phyloP scores from a whole-genome alignment of 2,113 vertebrate genomes.

The Corythornis vintsioides region DNA sequence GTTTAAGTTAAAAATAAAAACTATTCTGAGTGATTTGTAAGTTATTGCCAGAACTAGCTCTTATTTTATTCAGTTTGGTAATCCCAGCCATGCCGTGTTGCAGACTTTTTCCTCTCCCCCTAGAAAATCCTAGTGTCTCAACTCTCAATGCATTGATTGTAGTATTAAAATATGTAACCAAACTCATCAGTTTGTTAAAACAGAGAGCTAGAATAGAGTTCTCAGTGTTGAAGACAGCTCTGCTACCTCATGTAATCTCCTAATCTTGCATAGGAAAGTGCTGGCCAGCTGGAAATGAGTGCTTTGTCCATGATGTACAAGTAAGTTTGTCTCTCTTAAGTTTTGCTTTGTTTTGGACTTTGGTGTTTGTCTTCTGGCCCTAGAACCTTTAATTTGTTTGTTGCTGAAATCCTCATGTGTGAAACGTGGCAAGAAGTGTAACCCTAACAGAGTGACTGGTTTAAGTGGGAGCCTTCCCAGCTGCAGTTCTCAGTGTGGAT shows the following conservation, averaged over 20 bases:
- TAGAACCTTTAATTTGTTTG: not conserved
- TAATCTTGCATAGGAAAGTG: conserved; percentile 84
- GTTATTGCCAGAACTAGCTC: not conserved
- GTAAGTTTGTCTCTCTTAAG: conserved; percentile 68
- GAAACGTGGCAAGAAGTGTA: not conserved
- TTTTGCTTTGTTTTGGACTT: not conserved
- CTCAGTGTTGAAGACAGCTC: not conserved
- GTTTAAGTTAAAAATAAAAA: not conserved
- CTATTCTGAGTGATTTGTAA: not conserved
- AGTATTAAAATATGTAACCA: too few relatives aligned
- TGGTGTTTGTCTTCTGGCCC: not conserved
- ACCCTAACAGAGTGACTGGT: not conserved
- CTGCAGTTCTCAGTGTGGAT: not conserved
- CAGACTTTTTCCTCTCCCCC: not conserved
- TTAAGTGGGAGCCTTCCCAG: not conserved
- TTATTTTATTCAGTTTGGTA: not conserved
- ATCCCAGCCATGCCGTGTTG: not conserved
- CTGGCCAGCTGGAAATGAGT: conserved; percentile 93
- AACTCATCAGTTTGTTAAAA: too few relatives aligned
- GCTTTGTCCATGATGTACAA: conserved; percentile 91
- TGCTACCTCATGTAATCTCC: not conserved
- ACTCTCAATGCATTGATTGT: not conserved
- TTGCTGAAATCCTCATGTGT: not conserved
- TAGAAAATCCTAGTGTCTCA: not conserved
- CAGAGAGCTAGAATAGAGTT: not conserved